Conservation (phyloP, 2,113 vertebrate species). For the Verasper variegatus region DNA sequence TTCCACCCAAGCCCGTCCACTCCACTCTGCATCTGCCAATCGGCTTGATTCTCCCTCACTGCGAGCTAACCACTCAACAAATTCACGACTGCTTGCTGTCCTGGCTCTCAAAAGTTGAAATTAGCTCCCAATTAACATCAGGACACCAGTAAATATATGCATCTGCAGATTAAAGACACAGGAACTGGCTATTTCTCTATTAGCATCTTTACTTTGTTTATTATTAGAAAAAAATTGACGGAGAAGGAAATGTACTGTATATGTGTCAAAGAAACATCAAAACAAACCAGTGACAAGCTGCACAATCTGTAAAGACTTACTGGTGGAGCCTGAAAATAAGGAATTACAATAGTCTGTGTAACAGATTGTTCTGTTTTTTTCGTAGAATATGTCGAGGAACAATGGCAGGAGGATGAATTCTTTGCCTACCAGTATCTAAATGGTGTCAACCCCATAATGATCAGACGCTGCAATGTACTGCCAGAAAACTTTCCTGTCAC, state of each 20-base stretch:
- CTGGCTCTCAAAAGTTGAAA: too few relatives aligned
- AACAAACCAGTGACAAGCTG: not conserved
- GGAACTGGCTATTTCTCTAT: not conserved
- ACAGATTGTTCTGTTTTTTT: not conserved
- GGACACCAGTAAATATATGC: too few relatives aligned
- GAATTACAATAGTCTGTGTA: not conserved
- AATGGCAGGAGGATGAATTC: slow-evolving; percentile 89
- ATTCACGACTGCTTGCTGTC: too few relatives aligned
- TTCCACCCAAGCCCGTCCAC: too few relatives aligned
- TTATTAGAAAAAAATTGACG: not conserved
- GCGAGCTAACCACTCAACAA: too few relatives aligned
- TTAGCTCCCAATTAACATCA: too few relatives aligned
- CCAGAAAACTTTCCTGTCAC: slow-evolving; percentile 88
- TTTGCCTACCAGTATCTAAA: slow-evolving; percentile 93
- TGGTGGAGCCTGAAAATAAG: not conserved
- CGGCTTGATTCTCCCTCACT: too few relatives aligned
- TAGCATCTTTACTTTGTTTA: not conserved
- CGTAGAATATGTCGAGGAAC: slow-evolving; percentile 61
- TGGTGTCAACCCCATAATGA: slow-evolving; percentile 89
- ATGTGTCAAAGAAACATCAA: not conserved
- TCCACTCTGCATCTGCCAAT: too few relatives aligned
- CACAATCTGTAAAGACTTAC: too few relatives aligned
- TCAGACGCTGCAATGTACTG: slow-evolving; percentile 81
- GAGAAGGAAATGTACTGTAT: not conserved
- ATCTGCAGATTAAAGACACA: too few relatives aligned